Base-by-base conservation (phyloP, 2,113 vertebrate genomes). In the Salvelinus fontinalis region DNA sequence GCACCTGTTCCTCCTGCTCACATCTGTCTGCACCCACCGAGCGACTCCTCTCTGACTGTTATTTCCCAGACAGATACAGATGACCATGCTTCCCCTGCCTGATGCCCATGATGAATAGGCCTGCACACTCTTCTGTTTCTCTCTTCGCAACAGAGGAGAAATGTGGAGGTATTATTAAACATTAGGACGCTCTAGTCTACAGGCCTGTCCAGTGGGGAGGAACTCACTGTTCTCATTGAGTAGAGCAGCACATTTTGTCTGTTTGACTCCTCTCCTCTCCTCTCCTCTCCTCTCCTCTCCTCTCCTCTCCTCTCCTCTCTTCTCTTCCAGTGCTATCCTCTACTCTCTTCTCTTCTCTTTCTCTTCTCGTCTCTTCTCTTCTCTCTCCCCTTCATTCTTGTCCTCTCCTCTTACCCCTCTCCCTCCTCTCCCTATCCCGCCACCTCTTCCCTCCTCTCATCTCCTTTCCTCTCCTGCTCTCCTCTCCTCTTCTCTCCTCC, bases 21-120 rank as follows among this genome's bases (percentile, higher is more conserved):
- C 87, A 84, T 84, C 86, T 89, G 83, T 29, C 39, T 44, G 39
- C 39, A 44, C 39, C 39, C 39, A 44, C 39, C 2, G 39, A 13
- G 82, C 79, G 79, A 69, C 76, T 75, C 81, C 83, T 79, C 82
- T 48, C 76, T 39, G 70, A 83, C 82, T 85, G 81, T 82, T 80
- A 83, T 83, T 76, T 67, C 79, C 69, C 34, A 27, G 86, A 89
- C 89, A 88, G 84, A 76, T 81, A 86, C 86, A 82, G 88, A 91
- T 86, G 90, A 88, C 76, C 78, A 1, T n/a, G 81, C 77, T 64
- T 87, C 77, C 70, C 12, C 68, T 65, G 76, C 78, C 67, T 54
- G 83, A 83, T 57, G 77, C 82, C 75, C 74, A 77, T 78, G 84
- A 89, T 84, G 79, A 85, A 88, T 75, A 60, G 77, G 60, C 79